Evolutionary conservation across 2,797 vertebrate genomes (phyloP), one percentile per base, ranked within the genome.

Genomic region (Chelmon rostratus): DNA sequence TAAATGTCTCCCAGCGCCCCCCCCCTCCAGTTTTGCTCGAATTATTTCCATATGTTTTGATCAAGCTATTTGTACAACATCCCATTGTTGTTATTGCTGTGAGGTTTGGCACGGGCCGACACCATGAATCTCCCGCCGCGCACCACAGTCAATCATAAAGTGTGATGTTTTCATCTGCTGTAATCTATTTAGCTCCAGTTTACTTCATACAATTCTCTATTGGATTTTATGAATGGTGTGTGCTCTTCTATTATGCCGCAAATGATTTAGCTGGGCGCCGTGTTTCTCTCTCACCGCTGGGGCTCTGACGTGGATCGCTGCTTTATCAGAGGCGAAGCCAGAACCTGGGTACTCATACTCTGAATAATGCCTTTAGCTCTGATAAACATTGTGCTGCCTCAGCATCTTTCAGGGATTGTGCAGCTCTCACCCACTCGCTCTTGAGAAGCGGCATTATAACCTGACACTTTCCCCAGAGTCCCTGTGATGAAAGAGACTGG

Each of bases 311-410:
- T 76, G 84, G 81, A 78, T 78, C 58, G 76, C 86, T 78, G 88
- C 89, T 90, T 91, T 93, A 94, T 95, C 93, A 79, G 90, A 85
- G 86, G 79, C 69, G 47, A 74, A 89, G 86, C 86, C 76, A 85
- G 79, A 89, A 87, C 80, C 86, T 65, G 84, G 88, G 88, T 65
- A 69, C 89, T 91, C 86, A 44, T 83, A 86, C 85, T 91, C 82
- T 85, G 91, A 93, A 92, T 92, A 92, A 93, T 90, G 91, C 93
- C 91, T 92, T 86, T 61, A 90, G 88, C 86, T 85, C 91, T 94
- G 94, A 95, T 95, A 93, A 93, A 93, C 93, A 93, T 90, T 92
- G 86, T 90, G 94, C 93, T 77, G 89, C 88, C 90, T 96, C 95
- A 94, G 95, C 95, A 92, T 79, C 86, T 94, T 91, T 76, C 81